Evolutionary conservation across 35 echinoderm and acorn worm genomes (phyloP), one percentile per base, ranked within the genome.

Genomic region (Anneissia japonica): DNA sequence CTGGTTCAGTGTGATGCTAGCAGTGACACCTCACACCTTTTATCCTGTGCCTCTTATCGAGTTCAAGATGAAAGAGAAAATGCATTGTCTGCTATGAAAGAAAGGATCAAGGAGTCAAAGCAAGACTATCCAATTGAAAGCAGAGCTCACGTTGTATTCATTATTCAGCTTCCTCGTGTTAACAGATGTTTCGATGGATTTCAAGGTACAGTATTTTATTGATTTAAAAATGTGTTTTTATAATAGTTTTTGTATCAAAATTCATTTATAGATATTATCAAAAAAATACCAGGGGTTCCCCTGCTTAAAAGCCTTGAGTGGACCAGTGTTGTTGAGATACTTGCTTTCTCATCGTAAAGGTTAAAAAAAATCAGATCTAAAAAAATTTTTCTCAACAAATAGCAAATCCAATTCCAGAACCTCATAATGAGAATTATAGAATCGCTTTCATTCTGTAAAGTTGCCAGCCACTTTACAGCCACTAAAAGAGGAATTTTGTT

Each of bases 91-190:
- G 10, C 31, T 16, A 17, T 19, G 19, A 23, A 79, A 30, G 33
- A 79, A 79, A 32, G 16, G 40, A 45, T 45, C n/a, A n/a, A n/a
- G n/a, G n/a, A n/a, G n/a, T n/a, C n/a, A n/a, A 28, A 76, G 7
- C n/a, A 76, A 30, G 32, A 21, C 74, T 5, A 76, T 32, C 74
- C 6, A n/a, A n/a, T n/a, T 45, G 14, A 4, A 45, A 45, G 14
- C 40, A 45, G 40, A 45, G 77, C 77, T 32, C 77, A 79, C 21
- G 34, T 79, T 33, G 77, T 79, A 11, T 79, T 34, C 21, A 79
- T 79, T 36, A 79, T 79, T 79, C 77, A 79, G 35, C 77, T 79
- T 34, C 77, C 77, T 21, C 31, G 77, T 31, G 12, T 36, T 32
- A 21, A 31, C 12, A 36, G 77, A 34, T 31, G 77, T 35, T 79